These are phyloP conservation scores for Tricholauxania praeusta DNA, from an alignment of 2,888 invertebrate species.

Conservation along the genomic window DNA sequence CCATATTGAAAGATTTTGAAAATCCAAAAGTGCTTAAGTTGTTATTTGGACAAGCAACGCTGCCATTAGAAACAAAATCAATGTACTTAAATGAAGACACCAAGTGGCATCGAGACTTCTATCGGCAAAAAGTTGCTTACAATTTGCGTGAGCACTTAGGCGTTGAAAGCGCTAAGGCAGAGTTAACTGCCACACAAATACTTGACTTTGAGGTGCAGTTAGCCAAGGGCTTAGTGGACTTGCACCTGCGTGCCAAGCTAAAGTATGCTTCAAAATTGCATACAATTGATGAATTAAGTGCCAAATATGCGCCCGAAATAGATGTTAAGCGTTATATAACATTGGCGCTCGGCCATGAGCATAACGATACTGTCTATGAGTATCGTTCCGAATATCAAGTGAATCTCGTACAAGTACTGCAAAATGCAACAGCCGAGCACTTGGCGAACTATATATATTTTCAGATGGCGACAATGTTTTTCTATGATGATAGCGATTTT, in stretches of 20 bases:
- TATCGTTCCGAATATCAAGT: constrained; percentile 55
- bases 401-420: constrained; percentile 50
- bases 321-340: constrained; percentile 56
- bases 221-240: constrained; percentile 51
- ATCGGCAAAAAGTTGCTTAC: constrained; percentile 41
- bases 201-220: constrained; percentile 53
- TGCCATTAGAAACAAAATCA: constrained; percentile 44
- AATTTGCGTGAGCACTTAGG: constrained; percentile 52
- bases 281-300: constrained; percentile 46
- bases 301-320: constrained; percentile 45
- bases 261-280: constrained; percentile 48
- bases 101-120: constrained; percentile 44
- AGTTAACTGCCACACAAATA: constrained; percentile 52
- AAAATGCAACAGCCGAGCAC: constrained; percentile 42
- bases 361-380: constrained; percentile 54
- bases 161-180: constrained; percentile 48
- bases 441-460: constrained; percentile 61
- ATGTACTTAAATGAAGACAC: constrained; percentile 48
- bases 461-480: constrained; percentile 55
- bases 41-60: constrained; percentile 59
- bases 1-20: constrained; percentile 49
- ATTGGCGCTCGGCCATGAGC: constrained; percentile 50
- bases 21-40: constrained; percentile 49
- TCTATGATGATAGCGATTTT: constrained; percentile 42
- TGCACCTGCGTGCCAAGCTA: constrained; percentile 45